phyloP scores from a whole-genome alignment of 2,797 vertebrate species.

The Hozukius guyotensis region DNA sequence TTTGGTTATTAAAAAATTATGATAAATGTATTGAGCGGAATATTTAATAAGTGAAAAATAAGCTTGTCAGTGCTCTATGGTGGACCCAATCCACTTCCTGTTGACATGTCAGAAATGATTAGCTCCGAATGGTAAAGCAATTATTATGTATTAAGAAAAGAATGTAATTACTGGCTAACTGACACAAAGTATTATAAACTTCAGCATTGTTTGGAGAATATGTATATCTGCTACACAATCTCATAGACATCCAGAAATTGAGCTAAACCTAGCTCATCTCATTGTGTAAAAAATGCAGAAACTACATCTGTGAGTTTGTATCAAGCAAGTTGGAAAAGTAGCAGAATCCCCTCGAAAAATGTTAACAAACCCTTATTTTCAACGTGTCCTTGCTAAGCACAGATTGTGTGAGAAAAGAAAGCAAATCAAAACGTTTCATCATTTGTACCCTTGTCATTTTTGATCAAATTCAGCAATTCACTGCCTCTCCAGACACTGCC shows the following conservation, averaged over 20 bases:
- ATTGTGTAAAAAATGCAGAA: not conserved
- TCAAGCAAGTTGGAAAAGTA: not conserved
- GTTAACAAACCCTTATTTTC: not conserved
- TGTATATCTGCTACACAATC: not conserved
- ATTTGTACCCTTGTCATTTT: conserved; percentile 10
- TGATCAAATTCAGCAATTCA: conserved; percentile 8
- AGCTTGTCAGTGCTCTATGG: too few relatives aligned
- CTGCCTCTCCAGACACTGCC: not conserved
- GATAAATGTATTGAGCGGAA: too few relatives aligned
- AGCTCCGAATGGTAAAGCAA: not conserved
- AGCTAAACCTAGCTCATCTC: not conserved
- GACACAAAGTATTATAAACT: not conserved
- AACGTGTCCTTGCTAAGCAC: not conserved
- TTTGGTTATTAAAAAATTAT: not conserved
- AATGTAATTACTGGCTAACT: not conserved
- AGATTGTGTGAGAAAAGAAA: not conserved
- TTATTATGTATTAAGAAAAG: not conserved
- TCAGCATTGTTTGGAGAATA: not conserved
- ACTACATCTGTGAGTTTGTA: not conserved
- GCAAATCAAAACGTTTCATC: conserved; percentile 9
- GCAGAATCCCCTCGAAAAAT: not conserved
- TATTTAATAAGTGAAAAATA: too few relatives aligned
- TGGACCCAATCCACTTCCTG: not conserved
- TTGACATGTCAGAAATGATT: not conserved
- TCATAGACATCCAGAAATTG: not conserved